These are phyloP conservation scores for Acleris emargana DNA, from an alignment of 2,888 invertebrate species.

Conservation along the genomic window DNA sequence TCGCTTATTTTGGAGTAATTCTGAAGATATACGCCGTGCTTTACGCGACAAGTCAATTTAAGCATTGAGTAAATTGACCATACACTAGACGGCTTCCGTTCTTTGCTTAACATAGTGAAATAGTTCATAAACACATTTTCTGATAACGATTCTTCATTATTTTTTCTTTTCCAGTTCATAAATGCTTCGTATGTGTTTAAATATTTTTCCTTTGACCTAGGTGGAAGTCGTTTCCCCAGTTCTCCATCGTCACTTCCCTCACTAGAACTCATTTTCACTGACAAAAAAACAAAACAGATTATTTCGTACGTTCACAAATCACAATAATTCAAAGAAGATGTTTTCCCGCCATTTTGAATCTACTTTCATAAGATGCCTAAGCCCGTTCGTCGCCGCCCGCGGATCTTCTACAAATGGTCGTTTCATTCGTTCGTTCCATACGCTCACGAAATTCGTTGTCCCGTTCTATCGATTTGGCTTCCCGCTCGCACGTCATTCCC, in stretches of 20 bases:
- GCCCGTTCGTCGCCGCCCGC: not conserved
- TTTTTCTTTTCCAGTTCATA: constrained; percentile 17
- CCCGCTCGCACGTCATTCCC: constrained; percentile 6
- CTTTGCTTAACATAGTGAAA: constrained; percentile 14
- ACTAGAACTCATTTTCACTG: constrained; percentile 23
- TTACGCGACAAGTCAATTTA: constrained; percentile 12
- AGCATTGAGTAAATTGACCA: constrained; percentile 30
- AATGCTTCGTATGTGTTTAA: constrained; percentile 17
- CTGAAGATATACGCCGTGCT: constrained; percentile 7
- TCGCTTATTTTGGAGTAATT: constrained; percentile 8
- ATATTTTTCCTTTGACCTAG: constrained; percentile 18
- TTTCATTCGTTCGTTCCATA: constrained; percentile 4
- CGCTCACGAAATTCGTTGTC: not conserved
- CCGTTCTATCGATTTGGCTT: not conserved
- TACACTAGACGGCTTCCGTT: constrained; percentile 13
- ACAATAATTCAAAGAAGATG: not conserved
- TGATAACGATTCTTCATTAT: constrained; percentile 5
- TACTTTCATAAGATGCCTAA: not conserved
- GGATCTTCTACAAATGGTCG: constrained; percentile 3
- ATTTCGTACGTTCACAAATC: not conserved
- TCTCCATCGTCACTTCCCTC: constrained; percentile 9
- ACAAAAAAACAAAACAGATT: not conserved
- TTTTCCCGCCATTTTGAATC: constrained; percentile 1
- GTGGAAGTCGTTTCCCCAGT: not conserved
- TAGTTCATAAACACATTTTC: constrained; percentile 21